These are phyloP conservation scores for Petrocephalus schoutedeni DNA, from an alignment of 2,797 vertebrate genomes.

Conservation along the genomic window DNA sequence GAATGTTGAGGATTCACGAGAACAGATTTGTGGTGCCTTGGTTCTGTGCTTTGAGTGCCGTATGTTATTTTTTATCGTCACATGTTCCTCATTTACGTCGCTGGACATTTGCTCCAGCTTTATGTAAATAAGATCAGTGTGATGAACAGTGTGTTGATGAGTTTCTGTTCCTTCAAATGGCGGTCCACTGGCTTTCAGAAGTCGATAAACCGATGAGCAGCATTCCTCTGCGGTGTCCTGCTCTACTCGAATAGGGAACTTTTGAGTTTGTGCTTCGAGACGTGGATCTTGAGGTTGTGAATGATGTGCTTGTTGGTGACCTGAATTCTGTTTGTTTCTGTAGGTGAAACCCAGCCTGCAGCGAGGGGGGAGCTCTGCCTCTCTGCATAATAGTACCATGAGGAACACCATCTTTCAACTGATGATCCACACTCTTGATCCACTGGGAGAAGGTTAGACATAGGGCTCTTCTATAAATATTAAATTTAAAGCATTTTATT, in stretches of 20 bases:
- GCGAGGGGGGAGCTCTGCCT: constrained; percentile 82
- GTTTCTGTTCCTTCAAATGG: neutral
- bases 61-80: neutral
- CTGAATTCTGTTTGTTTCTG: constrained; percentile 32
- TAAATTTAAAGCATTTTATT: neutral
- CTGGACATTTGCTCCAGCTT: neutral
- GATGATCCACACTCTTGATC: constrained; percentile 91
- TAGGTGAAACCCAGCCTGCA: constrained; percentile 75
- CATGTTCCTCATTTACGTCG: neutral
- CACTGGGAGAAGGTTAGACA: constrained; percentile 80
- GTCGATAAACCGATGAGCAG: neutral
- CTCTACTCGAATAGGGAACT: neutral
- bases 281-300: neutral
- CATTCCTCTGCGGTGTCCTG: neutral
- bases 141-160: neutral
- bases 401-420: constrained; percentile 88
- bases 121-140: neutral
- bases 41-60: neutral
- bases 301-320: neutral
- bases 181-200: neutral
- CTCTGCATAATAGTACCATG: constrained; percentile 90
- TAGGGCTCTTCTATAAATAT: neutral
- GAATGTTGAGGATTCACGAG: neutral
- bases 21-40: neutral
- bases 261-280: neutral